phyloP scores from a whole-genome alignment of 2,888 invertebrate genomes.

The Dasysyrphus tricinctus region DNA sequence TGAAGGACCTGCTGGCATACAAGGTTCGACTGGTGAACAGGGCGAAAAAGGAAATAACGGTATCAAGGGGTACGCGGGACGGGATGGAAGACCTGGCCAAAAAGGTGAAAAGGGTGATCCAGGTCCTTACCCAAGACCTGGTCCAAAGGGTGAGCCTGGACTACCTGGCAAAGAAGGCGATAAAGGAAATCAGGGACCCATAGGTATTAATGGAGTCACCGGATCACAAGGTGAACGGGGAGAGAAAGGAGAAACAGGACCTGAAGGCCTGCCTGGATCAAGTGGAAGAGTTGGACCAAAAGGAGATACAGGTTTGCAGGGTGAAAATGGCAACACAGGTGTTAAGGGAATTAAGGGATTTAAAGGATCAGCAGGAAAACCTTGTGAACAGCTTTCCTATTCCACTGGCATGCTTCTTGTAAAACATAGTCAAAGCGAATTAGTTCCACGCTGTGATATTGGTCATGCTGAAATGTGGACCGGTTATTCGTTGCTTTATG shows the following conservation, averaged over 20 bases:
- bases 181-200: slow-evolving; percentile 86
- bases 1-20: slow-evolving; percentile 86
- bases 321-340: slow-evolving; percentile 87
- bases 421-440: slow-evolving; percentile 94
- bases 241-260: slow-evolving; percentile 87
- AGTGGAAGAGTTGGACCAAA: slow-evolving; percentile 86
- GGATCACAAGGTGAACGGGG: slow-evolving; percentile 88
- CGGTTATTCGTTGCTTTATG: slow-evolving; percentile 97
- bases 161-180: slow-evolving; percentile 84
- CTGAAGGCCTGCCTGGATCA: slow-evolving; percentile 87
- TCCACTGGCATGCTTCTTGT: slow-evolving; percentile 94
- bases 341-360: slow-evolving; percentile 86
- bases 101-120: slow-evolving; percentile 90
- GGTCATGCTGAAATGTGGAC: slow-evolving; percentile 96
- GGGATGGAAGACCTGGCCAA: slow-evolving; percentile 87
- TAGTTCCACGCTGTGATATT: slow-evolving; percentile 91
- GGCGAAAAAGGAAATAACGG: slow-evolving; percentile 89
- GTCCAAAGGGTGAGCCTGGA: slow-evolving; percentile 88
- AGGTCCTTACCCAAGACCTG: slow-evolving; percentile 89
- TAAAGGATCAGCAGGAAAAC: slow-evolving; percentile 88
- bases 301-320: slow-evolving; percentile 88
- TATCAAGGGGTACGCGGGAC: slow-evolving; percentile 87
- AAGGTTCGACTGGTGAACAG: slow-evolving; percentile 83
- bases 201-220: slow-evolving; percentile 86
- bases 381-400: slow-evolving; percentile 90